These are phyloP conservation scores for Alsophila aescularia DNA, from an alignment of 2,888 invertebrate species.

Conservation along the genomic window DNA sequence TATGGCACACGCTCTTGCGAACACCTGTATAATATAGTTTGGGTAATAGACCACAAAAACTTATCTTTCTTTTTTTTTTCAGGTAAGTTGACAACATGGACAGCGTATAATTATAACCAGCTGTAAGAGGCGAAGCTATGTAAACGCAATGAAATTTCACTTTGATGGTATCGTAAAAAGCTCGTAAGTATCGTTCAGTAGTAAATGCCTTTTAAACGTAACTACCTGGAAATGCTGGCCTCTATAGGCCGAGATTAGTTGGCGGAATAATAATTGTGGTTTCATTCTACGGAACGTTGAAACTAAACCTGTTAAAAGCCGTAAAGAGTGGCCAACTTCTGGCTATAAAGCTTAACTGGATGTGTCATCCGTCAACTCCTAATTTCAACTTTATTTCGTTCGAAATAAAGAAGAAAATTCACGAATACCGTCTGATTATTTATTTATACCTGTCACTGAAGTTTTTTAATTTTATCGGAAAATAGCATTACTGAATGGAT, in stretches of 20 bases:
- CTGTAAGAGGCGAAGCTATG: not conserved
- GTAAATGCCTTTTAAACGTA: conserved; percentile 19
- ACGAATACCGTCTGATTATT: not conserved
- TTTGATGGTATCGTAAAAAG: conserved; percentile 28
- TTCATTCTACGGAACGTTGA: conserved; percentile 31
- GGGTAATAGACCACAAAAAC: too few relatives aligned
- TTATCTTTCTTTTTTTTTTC: conserved; percentile 32
- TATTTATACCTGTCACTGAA: conserved; percentile 11
- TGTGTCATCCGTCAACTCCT: not conserved
- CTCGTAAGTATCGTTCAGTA: conserved; percentile 11
- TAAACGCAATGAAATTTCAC: conserved; percentile 21
- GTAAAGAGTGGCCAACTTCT: conserved; percentile 27
- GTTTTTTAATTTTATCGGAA: conserved; percentile 16
- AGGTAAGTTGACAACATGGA: conserved; percentile 34
- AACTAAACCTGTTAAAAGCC: conserved; percentile 33
- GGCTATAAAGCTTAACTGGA: conserved; percentile 24
- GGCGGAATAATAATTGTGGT: conserved; percentile 30
- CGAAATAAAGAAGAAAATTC: not conserved
- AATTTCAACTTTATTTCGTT: conserved; percentile 1
- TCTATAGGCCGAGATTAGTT: conserved; percentile 8
- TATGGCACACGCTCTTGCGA: too few relatives aligned
- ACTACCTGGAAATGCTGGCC: conserved; percentile 23
- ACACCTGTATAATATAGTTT: too few relatives aligned
- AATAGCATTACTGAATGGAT: conserved; percentile 14
- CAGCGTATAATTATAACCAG: not conserved